Evolutionary conservation across 2,888 invertebrate species (phyloP), one percentile per base, ranked within the genome.

Genomic region (Aplocera efformata): DNA sequence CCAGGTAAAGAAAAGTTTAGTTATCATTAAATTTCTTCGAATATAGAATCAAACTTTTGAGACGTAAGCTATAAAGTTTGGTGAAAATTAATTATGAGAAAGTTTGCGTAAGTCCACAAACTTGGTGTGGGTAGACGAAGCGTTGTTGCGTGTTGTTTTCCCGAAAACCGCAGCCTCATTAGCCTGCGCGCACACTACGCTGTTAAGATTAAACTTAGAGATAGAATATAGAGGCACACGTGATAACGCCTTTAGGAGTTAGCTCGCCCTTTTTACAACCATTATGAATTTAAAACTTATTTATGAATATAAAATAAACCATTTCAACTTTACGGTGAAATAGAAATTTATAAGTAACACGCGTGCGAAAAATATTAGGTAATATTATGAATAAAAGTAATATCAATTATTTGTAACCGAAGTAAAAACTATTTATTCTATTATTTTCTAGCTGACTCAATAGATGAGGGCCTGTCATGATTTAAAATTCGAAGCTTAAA

Each of bases 131-230:
- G 54, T 53, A 50, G 63, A 72, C 59, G 61, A 53, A 68, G 66
- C 49, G 63, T 66, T 65, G 71, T 70, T 72, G 75, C 63, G 74
- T 70, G 75, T 78, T 82, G 82, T 81, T 79, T 78, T 74, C 75
- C 66, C 64, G 57, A 64, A 74, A 75, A 85, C 86, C 86, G 76
- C 86, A 85, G 79, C 49, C 81, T 88, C 86, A 80, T 88, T 88
- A 88, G 84, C 72, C 78, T 56, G 59, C 67, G 80, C 72, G 78
- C 79, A 78, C 85, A 84, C 84, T 74, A 67, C 67, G 74, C 67
- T 70, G 66, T 72, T 72, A 64, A 72, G 76, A 79, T 82, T 75
- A 77, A 82, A 79, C 81, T 81, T 67, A 43, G 60, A 78, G 81
- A 17, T 17, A 5, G n/a, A n/a, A n/a, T n/a, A 80, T 80, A 76